These are phyloP conservation scores for Mastacembelus armatus DNA, from an alignment of 2,797 vertebrate species.

Conservation along the genomic window DNA sequence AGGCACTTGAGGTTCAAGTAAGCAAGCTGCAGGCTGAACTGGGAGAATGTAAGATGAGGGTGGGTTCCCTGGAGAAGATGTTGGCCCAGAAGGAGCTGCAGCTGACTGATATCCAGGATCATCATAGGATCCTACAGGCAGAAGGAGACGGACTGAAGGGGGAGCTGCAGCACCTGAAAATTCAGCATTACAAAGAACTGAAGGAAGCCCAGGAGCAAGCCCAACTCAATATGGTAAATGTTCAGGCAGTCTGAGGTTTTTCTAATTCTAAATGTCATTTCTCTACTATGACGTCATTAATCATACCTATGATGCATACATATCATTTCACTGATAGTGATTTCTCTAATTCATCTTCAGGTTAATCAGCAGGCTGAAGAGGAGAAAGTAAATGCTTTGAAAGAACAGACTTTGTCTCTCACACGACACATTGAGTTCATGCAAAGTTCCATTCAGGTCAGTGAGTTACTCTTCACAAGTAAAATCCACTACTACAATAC, in stretches of 20 bases:
- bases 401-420: conserved; percentile 64
- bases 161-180: conserved; percentile 64
- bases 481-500: neutral
- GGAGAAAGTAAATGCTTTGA: conserved; percentile 63
- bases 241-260: neutral
- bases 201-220: conserved; percentile 64
- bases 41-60: conserved; percentile 45
- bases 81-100: conserved; percentile 82
- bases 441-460: conserved; percentile 63
- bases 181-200: conserved; percentile 46
- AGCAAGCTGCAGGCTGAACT: conserved; percentile 58
- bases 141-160: conserved; percentile 68
- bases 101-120: conserved; percentile 66
- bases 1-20: conserved; percentile 41
- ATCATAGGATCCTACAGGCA: conserved; percentile 45
- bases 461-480: conserved; percentile 12
- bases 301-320: no score
- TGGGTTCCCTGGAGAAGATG: conserved; percentile 71
- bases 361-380: conserved; percentile 60
- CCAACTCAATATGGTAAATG: conserved; percentile 50
- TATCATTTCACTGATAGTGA: no score
- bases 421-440: conserved; percentile 62
- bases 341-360: conserved; percentile 30
- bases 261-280: neutral
- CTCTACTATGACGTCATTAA: no score